phyloP scores from a whole-genome alignment of 2,797 vertebrate genomes.

The Lagodon rhomboides region DNA sequence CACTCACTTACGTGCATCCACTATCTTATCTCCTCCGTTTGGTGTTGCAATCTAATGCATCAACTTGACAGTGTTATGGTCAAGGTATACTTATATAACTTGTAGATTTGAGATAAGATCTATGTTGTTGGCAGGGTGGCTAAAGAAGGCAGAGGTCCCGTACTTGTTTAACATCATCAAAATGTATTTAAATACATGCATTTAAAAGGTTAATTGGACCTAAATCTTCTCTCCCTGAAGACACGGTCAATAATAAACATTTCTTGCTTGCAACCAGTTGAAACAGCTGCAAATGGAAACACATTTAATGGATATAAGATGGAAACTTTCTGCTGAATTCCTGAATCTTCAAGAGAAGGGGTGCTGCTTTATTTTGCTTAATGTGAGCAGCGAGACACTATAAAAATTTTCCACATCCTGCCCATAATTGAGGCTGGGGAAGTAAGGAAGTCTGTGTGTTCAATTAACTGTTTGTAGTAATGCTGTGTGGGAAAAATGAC shows the following conservation, averaged over 20 bases:
- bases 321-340: constrained; percentile 47
- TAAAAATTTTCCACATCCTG: constrained; percentile 58
- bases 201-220: not conserved
- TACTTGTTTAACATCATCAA: too few relatives aligned
- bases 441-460: constrained; percentile 7
- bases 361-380: constrained; percentile 31
- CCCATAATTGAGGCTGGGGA: not conserved
- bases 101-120: constrained; percentile 72
- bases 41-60: constrained; percentile 79
- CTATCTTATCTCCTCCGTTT: constrained; percentile 81
- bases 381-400: constrained; percentile 27
- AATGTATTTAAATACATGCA: too few relatives aligned
- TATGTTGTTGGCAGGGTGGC: constrained; percentile 43
- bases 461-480: constrained; percentile 6
- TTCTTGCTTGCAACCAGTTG: not conserved
- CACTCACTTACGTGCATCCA: constrained; percentile 39
- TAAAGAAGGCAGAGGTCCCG: not conserved
- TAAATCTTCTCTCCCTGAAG: not conserved
- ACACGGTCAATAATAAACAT: constrained; percentile 14
- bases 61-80: constrained; percentile 69
- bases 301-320: constrained; percentile 21
- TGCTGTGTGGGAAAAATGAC: not conserved
- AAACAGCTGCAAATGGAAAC: constrained; percentile 38
- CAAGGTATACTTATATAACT: constrained; percentile 79
- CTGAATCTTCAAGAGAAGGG: constrained; percentile 11